These are phyloP conservation scores for Neolamprologus caudopunctatus DNA, from an alignment of 2,113 vertebrate species.

Conservation along the genomic window DNA sequence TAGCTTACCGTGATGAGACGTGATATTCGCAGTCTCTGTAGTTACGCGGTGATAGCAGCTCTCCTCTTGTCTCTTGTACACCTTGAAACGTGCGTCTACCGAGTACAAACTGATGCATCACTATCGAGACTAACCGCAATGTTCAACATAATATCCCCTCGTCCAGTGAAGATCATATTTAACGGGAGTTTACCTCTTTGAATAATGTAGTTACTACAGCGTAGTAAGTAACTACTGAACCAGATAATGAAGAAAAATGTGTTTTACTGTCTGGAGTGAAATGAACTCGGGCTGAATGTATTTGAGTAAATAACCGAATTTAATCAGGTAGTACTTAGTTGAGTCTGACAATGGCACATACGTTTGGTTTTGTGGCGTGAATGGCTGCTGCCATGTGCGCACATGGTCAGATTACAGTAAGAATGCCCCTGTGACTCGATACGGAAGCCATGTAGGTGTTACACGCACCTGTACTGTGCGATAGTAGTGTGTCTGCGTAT, in stretches of 20 bases:
- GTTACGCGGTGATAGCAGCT: background rate
- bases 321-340: background rate
- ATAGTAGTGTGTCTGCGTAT: background rate
- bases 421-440: background rate
- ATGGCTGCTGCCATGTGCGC: background rate
- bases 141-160: background rate
- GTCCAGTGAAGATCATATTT: background rate
- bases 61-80: accelerated
- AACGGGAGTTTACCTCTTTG: background rate
- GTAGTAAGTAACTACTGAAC: background rate
- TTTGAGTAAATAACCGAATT: background rate
- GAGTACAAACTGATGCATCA: background rate
- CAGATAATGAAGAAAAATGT: background rate
- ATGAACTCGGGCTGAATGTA: background rate
- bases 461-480: accelerated
- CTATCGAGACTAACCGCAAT: accelerated
- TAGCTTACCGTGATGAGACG: background rate
- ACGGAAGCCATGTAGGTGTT: background rate
- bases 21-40: background rate
- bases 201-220: background rate
- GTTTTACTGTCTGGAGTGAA: background rate
- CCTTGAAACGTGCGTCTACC: background rate
- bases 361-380: background rate
- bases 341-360: background rate
- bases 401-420: background rate